These are phyloP conservation scores for Rousettus leschenaultii DNA, from an alignment of 2,113 vertebrate genomes.

Conservation along the genomic window DNA sequence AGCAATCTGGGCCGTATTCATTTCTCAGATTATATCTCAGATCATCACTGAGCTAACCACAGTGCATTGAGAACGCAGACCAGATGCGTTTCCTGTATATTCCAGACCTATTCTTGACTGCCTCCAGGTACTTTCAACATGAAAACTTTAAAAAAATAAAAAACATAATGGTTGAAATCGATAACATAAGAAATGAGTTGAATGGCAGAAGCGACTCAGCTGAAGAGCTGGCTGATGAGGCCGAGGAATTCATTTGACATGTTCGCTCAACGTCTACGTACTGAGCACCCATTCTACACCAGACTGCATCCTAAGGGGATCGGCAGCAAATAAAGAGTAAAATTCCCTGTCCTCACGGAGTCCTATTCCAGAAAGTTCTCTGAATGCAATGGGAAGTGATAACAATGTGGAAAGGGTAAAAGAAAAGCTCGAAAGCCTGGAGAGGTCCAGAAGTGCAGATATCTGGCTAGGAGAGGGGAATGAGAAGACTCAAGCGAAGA, in stretches of 20 bases:
- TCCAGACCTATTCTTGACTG: neutral
- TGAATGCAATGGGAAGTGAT: neutral
- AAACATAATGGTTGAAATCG: neutral
- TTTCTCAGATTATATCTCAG: neutral
- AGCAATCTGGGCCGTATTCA: neutral
- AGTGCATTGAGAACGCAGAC: neutral
- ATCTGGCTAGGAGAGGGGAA: neutral
- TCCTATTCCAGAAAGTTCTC: neutral
- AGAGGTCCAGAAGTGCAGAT: neutral
- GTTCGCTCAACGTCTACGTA: neutral
- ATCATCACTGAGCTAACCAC: neutral
- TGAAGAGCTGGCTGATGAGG: neutral
- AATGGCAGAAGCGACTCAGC: neutral
- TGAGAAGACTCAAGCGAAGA: neutral
- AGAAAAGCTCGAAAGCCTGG: neutral
- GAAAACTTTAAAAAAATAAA: neutral
- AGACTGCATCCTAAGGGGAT: neutral
- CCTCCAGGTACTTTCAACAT: neutral
- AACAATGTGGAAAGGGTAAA: neutral
- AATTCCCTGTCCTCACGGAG: neutral
- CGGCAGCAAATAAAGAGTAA: neutral
- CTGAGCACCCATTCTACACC: neutral
- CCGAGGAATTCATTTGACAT: neutral
- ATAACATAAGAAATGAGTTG: neutral
- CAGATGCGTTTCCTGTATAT: neutral